Evolutionary conservation across 2,888 invertebrate genomes (phyloP).

Genomic region (Parasteatoda lunata): DNA sequence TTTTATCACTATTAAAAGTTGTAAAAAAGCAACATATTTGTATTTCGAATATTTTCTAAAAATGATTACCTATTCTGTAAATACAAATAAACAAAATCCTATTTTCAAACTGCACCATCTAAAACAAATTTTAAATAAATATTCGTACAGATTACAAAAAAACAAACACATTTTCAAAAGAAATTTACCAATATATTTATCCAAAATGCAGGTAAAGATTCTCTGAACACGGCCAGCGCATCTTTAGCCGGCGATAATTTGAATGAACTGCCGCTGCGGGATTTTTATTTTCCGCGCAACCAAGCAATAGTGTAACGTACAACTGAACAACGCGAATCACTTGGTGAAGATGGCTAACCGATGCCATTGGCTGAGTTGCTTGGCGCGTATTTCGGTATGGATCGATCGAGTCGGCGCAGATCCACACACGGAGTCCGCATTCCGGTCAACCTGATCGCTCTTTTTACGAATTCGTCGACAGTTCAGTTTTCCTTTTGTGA

Average conservation of each 20-base stretch:
- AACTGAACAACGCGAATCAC: background rate
- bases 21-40: too few relatives aligned
- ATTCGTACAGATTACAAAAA: too few relatives aligned
- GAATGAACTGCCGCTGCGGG: background rate
- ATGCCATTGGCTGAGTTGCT: background rate
- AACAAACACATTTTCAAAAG: too few relatives aligned
- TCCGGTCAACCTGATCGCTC: background rate
- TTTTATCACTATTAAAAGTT: too few relatives aligned
- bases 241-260: background rate
- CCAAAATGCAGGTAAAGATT: too few relatives aligned
- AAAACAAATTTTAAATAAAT: too few relatives aligned
- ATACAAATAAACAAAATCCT: too few relatives aligned
- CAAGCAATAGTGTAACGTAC: background rate
- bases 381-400: background rate
- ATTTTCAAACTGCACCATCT: too few relatives aligned
- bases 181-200: too few relatives aligned
- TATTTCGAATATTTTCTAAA: too few relatives aligned
- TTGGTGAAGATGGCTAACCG: background rate
- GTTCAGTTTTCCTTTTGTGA: constrained; percentile 1
- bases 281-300: background rate
- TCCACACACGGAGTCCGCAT: background rate
- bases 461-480: background rate
- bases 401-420: background rate
- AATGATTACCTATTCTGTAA: too few relatives aligned
- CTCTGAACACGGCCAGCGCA: too few relatives aligned